These are phyloP conservation scores for Sicus ferrugineus DNA, from an alignment of 2,888 invertebrate genomes.

Conservation along the genomic window DNA sequence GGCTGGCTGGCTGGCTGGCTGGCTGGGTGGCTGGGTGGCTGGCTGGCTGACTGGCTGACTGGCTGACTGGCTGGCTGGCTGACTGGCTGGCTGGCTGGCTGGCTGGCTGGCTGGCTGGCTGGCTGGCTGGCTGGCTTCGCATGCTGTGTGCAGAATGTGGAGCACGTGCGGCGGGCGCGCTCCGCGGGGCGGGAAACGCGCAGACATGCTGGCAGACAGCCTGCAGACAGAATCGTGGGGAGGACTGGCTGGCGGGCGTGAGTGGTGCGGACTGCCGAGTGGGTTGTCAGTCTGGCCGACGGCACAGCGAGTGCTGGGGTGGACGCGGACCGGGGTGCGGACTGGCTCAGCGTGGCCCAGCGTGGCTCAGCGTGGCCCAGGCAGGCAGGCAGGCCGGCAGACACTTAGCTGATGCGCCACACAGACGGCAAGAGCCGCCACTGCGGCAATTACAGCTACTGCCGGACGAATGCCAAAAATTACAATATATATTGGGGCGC, in stretches of 20 bases:
- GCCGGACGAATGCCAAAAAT: conserved; percentile 10
- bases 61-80: background rate
- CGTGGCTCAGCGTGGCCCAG: background rate
- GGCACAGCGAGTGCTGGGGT: background rate
- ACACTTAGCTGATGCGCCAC: background rate
- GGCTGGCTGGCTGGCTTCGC: background rate
- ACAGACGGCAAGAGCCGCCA: conserved; percentile 1
- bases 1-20: too few species aligned
- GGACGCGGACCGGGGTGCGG: background rate
- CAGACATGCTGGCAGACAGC: conserved; percentile 26
- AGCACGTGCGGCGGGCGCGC: conserved; percentile 4
- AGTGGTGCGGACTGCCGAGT: background rate
- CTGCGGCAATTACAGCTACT: conserved; percentile 13
- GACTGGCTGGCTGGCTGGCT: background rate
- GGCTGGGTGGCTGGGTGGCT: background rate
- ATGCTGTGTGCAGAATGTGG: conserved; percentile 7
- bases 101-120: background rate
- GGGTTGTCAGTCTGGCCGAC: background rate
- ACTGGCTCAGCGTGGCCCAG: background rate
- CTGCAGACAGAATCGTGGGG: conserved; percentile 20
- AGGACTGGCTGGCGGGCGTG: background rate
- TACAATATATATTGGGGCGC: conserved; percentile 13
- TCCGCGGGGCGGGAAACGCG: conserved; percentile 9
- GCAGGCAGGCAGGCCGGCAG: background rate
- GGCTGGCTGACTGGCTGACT: background rate